Conservation (phyloP, 2,888 invertebrate species). For the Caenorhabditis zanzibari region DNA sequence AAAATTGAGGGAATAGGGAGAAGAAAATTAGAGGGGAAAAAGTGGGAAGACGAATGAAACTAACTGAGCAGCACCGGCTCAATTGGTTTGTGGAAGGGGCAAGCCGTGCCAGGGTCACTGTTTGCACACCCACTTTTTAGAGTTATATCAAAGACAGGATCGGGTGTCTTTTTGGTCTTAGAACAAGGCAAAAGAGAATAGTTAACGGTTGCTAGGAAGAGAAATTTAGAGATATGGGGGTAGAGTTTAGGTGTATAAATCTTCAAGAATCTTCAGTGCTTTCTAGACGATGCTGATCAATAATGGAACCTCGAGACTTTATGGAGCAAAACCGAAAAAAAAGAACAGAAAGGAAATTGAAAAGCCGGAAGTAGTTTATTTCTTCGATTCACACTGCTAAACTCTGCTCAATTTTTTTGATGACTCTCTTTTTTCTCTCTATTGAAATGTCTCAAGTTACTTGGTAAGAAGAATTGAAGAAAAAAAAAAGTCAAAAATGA, state of each 20-base stretch:
- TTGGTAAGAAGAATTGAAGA: not conserved
- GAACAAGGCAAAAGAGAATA: not conserved
- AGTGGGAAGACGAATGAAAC: constrained; percentile 26
- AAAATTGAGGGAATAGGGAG: not conserved
- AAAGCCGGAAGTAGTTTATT: constrained; percentile 43
- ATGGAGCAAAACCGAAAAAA: not conserved
- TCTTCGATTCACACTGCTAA: constrained; percentile 18
- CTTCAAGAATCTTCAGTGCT: too few species aligned
- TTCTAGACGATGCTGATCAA: too few species aligned
- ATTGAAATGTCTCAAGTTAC: constrained; percentile 50
- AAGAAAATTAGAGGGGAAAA: not conserved
- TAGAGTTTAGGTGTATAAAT: too few species aligned
- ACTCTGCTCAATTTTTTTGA: constrained; percentile 34
- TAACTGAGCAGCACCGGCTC: constrained; percentile 3
- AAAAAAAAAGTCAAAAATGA: constrained; percentile 5
- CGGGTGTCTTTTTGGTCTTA: constrained; percentile 20
- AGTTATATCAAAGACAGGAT: constrained; percentile 22
- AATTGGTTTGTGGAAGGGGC: constrained; percentile 27
- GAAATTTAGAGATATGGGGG: not conserved
- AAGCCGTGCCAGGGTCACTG: constrained; percentile 45
- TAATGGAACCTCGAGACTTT: too few species aligned
- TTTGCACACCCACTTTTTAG: constrained; percentile 23
- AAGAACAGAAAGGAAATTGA: constrained; percentile 5
- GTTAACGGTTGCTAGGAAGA: not conserved
- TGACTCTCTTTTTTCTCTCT: constrained; percentile 1